Evolutionary conservation across 2,888 invertebrate species (phyloP), one percentile per base, ranked within the genome.

Genomic region (Patella pellucida): DNA sequence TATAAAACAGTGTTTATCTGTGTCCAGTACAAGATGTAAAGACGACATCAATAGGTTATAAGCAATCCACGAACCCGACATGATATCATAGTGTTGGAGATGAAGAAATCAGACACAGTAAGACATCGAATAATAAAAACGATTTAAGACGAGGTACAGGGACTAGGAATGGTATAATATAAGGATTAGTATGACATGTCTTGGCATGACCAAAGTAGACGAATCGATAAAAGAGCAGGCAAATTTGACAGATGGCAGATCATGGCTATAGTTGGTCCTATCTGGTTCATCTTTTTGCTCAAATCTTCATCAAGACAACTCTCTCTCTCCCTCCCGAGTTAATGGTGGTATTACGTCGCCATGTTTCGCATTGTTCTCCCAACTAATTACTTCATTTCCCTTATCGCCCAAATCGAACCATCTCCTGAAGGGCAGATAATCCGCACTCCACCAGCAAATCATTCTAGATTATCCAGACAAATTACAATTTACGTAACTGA

Each of bases 231-330:
- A 41, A 41, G 41, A 41, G 41, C 41, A 41, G 41, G 41, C 41
- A 41, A 62, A 62, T 62, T 62, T 62, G 62, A 62, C 62, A 62
- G 62, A 62, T 62, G 62, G 62, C 62, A 62, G 19, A 62, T 62
- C 23, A 62, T 23, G 23, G 62, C 41, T 41, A 41, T 41, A 41
- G 41, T 41, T 41, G 41, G 41, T 41, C 41, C 41, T 41, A 41
- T 41, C 41, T 41, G 9, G 41, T 41, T 41, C 41, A 41, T 41
- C 41, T 41, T 62, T 23, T 62, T 62, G 23, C 62, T 62, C 62
- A 19, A 62, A 62, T 62, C 62, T 23, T 62, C 62, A 23, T 62
- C 19, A 62, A 62, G 62, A 62, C 62, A 62, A 62, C 19, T 23
- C 62, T 62, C 19, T n/a, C 62, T 23, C 23, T 23, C 23, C 23